Evolutionary conservation across 2,888 invertebrate genomes (phyloP), one percentile per base, ranked within the genome.

Genomic region (Ectemnius cavifrons): DNA sequence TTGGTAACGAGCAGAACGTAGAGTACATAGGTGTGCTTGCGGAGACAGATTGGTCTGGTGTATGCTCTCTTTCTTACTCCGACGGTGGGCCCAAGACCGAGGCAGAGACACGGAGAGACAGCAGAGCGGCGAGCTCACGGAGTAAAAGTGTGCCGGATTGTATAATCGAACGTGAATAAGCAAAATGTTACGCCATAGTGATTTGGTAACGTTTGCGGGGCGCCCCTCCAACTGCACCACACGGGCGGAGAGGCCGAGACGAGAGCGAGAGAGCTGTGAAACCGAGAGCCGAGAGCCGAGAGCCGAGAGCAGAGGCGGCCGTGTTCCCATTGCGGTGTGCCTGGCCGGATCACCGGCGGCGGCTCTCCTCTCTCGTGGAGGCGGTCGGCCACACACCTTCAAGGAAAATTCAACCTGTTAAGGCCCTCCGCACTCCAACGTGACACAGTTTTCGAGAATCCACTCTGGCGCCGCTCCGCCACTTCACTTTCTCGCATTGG

Each of bases 91-190:
- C 23, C 23, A 23, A 6, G 37, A 37, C 3, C 8, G 8, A 11
- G 37, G 8, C 0, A 37, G 37, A 37, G 37, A 37, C 8, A 37
- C 8, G 0, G 8, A 37, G 37, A 37, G 37, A 37, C 37, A 37
- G 37, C 6, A 11, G 37, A 4, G 37, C 37, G 23, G 37, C 37
- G 37, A 37, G 37, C 37, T 11, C 49, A 8, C 82, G 78, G 85
- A 89, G 90, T 91, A 90, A 91, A 91, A 91, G 90, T 91, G 89
- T 91, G 90, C 88, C 89, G 89, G 89, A 90, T 91, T 90, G 90
- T 89, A 90, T 90, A 90, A 90, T 90, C 89, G 90, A 90, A 89
- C 90, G 88, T 90, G 90, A 91, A 90, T 91, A 90, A 89, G 90
- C 90, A 88, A 90, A 90, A 89, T 85, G 89, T 91, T 90, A 89